phyloP scores from a whole-genome alignment of 2,797 vertebrate species.

The Hypotaenidia okinawae region DNA sequence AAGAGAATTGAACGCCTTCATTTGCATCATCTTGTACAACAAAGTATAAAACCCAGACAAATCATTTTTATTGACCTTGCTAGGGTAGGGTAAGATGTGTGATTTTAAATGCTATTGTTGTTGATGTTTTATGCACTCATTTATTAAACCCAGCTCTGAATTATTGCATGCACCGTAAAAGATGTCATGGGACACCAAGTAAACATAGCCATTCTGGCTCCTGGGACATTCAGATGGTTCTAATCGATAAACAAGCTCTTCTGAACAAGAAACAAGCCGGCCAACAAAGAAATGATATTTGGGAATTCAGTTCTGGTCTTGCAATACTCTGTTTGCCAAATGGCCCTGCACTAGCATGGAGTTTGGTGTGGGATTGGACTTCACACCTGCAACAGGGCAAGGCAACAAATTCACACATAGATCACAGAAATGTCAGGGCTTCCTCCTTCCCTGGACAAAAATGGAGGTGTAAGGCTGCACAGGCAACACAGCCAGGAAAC shows the following conservation, averaged over 20 bases:
- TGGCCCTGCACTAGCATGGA: rapidly evolving
- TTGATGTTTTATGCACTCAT: background rate
- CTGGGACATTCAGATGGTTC: background rate
- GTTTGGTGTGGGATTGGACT: background rate
- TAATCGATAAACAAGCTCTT: background rate
- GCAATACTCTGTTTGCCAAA: background rate
- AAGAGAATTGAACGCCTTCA: background rate
- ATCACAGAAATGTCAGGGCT: background rate
- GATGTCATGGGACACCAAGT: background rate
- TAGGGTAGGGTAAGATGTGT: background rate
- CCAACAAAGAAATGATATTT: background rate
- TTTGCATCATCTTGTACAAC: background rate
- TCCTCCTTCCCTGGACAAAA: background rate
- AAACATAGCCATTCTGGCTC: background rate
- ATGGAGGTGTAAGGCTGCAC: background rate
- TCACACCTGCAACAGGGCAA: background rate
- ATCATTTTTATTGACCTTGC: background rate
- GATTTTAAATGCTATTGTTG: background rate
- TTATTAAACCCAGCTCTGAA: background rate
- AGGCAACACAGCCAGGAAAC: background rate
- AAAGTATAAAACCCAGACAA: background rate
- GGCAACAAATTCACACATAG: rapidly evolving
- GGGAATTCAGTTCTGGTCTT: background rate
- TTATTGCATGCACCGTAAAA: background rate
- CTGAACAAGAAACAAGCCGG: background rate